Evolutionary conservation across 2,797 vertebrate genomes (phyloP).

Genomic region (Peromyscus nudipes): DNA sequence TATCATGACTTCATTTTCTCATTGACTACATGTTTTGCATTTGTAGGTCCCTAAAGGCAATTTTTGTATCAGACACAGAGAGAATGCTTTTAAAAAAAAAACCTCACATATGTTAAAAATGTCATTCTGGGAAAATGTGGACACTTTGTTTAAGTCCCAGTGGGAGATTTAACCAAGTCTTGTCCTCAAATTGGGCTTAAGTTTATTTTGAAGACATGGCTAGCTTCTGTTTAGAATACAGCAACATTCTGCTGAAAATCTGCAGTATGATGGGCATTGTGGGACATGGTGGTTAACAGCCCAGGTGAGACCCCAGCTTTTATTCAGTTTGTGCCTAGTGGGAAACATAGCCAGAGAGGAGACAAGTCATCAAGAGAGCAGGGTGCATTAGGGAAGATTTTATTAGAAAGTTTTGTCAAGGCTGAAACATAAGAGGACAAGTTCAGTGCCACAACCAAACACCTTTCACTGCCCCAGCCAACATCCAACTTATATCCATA

Average conservation of each 20-base stretch:
- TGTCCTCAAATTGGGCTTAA: constrained; percentile 9
- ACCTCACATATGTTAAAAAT: not conserved
- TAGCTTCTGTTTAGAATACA: not conserved
- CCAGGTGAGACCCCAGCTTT: not conserved
- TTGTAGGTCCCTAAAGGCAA: constrained; percentile 68
- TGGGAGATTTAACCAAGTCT: constrained; percentile 53
- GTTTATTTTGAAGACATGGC: not conserved
- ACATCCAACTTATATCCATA: not conserved
- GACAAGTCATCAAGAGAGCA: not conserved
- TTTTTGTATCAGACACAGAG: constrained; percentile 43
- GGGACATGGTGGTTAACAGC: not conserved
- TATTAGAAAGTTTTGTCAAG: not conserved
- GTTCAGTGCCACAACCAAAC: fast-evolving
- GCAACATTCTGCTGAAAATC: not conserved
- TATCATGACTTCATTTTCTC: constrained; percentile 25
- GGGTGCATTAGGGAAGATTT: fast-evolving
- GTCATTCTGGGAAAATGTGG: not conserved
- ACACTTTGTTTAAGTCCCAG: constrained; percentile 12
- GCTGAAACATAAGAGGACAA: not conserved
- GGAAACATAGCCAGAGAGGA: fast-evolving
- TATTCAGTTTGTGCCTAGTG: fast-evolving
- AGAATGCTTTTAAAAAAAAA: not conserved
- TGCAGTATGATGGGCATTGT: not conserved
- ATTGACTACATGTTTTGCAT: not conserved
- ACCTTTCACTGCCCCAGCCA: not conserved